Base-by-base conservation (phyloP, 2,113 vertebrate genomes). In the Eupsittula cactorum region DNA sequence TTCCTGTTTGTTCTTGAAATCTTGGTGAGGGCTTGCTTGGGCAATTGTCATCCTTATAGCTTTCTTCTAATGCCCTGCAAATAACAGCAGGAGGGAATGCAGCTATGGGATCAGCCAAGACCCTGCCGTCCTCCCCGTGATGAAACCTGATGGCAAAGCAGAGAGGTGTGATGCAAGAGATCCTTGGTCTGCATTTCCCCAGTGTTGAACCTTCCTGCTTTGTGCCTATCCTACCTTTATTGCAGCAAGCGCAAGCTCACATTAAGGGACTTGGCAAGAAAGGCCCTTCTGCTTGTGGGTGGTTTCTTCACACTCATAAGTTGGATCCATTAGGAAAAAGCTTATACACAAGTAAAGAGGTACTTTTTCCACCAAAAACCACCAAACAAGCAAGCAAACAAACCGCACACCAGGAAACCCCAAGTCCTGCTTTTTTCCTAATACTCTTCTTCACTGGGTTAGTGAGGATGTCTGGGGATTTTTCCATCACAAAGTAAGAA, bases 141-240 rank as follows among this genome's bases (percentile, higher is more conserved):
- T 1, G 0, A 82, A 53, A 50, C 7, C 28, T 39, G 27, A 29
- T 25, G 57, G 29, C 42, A 79, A 47, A 68, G 35, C 9, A 13
- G 41, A 3, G 4, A 52, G 55, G 4, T 55, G 35, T 19, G 63
- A 31, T 37, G 52, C 2, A 0, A 39, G 25, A 67, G 31, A n/a
- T 53, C 33, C n/a, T 53, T 4, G 0, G 2, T 74, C 35, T 67
- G 25, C 62, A 5, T 42, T 64, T 82, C 16, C 7, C 11, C 2
- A 0, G 0, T 55, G 16, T 11, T 80, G 75, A 81, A 53, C 39
- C 13, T 83, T 81, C 33, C 33, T 69, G 20, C 1, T 0, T 24
- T 83, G 59, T 59, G 33, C 57, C 57, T 35, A 25, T n/a, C 49
- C 46, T 46, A 31, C 4, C 1, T 63, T 88, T 49, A 15, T 77